Base-by-base conservation (phyloP, 2,113 vertebrate genomes). In the Oncorhynchus masou region DNA sequence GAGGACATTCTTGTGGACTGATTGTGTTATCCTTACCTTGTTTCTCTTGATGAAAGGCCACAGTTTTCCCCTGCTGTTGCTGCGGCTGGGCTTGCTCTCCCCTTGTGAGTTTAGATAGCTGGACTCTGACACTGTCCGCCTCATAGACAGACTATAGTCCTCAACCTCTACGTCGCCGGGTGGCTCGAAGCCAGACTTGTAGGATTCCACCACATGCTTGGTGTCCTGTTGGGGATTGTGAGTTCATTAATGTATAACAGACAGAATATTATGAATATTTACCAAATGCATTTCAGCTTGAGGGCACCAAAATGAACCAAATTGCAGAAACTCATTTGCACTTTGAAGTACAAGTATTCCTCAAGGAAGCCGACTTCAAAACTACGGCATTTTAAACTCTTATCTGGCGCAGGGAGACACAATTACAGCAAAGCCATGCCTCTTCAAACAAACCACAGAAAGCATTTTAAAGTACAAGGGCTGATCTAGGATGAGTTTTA, bases 41-140 rank as follows among this genome's bases (percentile, higher is more conserved):
- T 96, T 98, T 87, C 97, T 97, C 77, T 97, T 96, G 87, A 98
- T 96, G 91, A 99, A 98, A 0, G 97, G 97, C 97, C 97, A 99
- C 4, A 99, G 86, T 85, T 96, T 99, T 83, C 95, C 94, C 80
- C 94, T 94, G 87, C 95, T 96, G 87, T 93, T 71, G 2, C 92
- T 88, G 4, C 92, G 93, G 82, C 94, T 95, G 20, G 95, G 95
- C 0, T 92, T 83, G 70, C 93, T 95, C 4, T 98, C 97, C 0
- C 88, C 91, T 6, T 93, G 93, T 80, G 94, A 94, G 83, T 95
- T 96, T 0, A 97, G 95, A 27, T 99, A 96, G 92, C 97, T 99
- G 74, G 95, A 95, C 71, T 98, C 96, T 0, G 97, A 99, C 72
- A 97, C 90, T 0, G 97, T 95, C 5, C 97, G 88, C 83, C 96